Evolutionary conservation across 2,797 vertebrate species (phyloP).

Genomic region (Carduelis carduelis): DNA sequence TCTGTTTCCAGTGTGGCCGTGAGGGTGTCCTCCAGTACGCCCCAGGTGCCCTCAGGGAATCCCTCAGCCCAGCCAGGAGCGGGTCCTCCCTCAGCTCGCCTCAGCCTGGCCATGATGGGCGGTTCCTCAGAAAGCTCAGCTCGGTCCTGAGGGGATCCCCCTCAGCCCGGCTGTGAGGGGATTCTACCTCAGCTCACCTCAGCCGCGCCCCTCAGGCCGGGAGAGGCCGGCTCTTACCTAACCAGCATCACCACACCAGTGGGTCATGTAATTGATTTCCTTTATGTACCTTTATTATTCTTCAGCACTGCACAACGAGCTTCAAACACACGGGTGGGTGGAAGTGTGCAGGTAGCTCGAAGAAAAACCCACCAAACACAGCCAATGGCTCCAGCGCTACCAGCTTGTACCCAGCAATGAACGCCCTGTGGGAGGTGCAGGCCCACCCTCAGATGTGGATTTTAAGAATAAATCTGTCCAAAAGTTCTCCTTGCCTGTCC

Average conservation of each 20-base stretch:
- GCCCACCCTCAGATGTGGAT: not conserved
- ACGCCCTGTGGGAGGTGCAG: rapidly evolving
- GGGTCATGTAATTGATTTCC: not conserved
- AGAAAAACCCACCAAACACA: not conserved
- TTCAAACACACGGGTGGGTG: rapidly evolving
- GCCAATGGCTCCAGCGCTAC: not conserved
- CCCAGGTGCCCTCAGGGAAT: not conserved
- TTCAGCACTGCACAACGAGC: not conserved
- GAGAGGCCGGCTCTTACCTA: not conserved
- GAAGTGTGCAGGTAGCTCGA: not conserved
- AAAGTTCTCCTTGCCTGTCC: not conserved
- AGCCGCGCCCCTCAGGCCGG: not conserved
- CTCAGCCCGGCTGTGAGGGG: not conserved
- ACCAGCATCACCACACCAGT: rapidly evolving
- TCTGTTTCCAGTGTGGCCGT: too few relatives aligned
- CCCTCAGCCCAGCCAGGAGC: not conserved
- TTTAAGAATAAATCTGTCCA: not conserved
- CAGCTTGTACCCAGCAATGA: not conserved
- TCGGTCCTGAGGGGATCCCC: not conserved
- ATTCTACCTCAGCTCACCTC: too few relatives aligned
- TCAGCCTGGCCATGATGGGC: not conserved
- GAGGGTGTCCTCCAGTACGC: too few relatives aligned
- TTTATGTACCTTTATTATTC: not conserved
- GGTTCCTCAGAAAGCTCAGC: not conserved
- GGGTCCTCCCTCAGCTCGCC: not conserved